These are phyloP conservation scores for Ascidia mentula DNA, from an alignment of 23 tunicate genomes.

Conservation along the genomic window DNA sequence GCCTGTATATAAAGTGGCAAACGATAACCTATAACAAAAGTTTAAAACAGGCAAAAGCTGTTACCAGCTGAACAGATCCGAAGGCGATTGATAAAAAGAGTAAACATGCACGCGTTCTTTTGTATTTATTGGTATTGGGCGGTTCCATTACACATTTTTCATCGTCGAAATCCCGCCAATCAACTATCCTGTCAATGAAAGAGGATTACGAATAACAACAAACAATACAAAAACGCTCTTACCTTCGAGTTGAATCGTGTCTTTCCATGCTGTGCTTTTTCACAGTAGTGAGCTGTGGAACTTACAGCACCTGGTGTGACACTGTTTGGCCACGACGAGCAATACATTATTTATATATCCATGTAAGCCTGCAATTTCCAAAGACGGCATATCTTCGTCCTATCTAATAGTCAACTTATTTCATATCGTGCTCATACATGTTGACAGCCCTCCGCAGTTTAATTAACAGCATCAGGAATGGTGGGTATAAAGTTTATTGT, in stretches of 20 bases:
- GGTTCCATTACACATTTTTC: background rate
- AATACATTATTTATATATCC: background rate
- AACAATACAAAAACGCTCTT: background rate
- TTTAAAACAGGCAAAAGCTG: background rate
- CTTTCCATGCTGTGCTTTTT: background rate
- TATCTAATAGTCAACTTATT: too few relatives aligned
- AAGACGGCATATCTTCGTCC: too few relatives aligned
- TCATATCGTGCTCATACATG: too few relatives aligned
- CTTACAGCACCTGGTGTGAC: background rate
- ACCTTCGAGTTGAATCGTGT: background rate
- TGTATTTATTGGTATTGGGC: too few relatives aligned
- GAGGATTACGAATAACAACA: too few relatives aligned
- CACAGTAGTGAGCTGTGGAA: background rate
- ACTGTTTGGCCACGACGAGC: background rate
- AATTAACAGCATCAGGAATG: too few relatives aligned
- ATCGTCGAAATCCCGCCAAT: background rate
- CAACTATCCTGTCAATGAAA: background rate
- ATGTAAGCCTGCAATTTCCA: too few relatives aligned
- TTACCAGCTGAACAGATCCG: background rate
- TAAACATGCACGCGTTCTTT: background rate
- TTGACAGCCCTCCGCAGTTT: too few relatives aligned
- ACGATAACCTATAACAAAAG: background rate
- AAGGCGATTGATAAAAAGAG: background rate
- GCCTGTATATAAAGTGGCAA: background rate
- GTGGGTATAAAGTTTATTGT: too few relatives aligned